Evolutionary conservation across 2,797 vertebrate genomes (phyloP), one percentile per base, ranked within the genome.

Genomic region (Channa striata): DNA sequence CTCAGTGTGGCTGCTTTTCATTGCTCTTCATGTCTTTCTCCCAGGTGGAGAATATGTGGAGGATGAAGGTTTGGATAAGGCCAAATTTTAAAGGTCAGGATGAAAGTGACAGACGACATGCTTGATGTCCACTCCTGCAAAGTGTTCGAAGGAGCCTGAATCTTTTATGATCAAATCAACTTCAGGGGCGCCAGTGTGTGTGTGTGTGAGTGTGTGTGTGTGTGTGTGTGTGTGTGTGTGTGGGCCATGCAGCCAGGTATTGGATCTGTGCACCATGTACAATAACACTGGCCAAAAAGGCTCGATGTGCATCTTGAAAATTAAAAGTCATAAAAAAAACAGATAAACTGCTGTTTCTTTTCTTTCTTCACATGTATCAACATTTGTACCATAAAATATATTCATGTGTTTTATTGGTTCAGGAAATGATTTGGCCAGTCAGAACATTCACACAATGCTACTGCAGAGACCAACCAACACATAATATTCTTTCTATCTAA

Each of bases 181-280:
- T 96, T 94, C 86, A 92, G 86, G 8, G 95, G 53, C 84, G 93
- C 68, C 95, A 96, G 86, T 96, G 96, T 83, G 86, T 95, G 79
- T 89, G 96, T 87, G 92, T 95, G 54, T 94, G 94, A 83, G 94
- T 94, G 4, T 30, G 86, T 95, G 96, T 83, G 86, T 94, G 4
- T 30, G 86, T 95, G 96, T 83, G 86, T 94, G 94, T 83, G 94
- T 94, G 4, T 68, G 92, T 0, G 94, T 95, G 2, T 96, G 95
- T 95, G 94, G 94, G 0, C 93, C 0, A 71, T 81, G 0, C 91
- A 92, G 40, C 91, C 93, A 0, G 74, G 77, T 0, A 85, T 95
- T 17, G 94, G 95, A 74, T 96, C 95, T 43, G 93, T 95, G 83
- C 92, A 89, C 61, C 87, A 78, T 58, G 80, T 95, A 4, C 1